Base-by-base conservation (phyloP, 2,113 vertebrate genomes). In the Etia nguti region DNA sequence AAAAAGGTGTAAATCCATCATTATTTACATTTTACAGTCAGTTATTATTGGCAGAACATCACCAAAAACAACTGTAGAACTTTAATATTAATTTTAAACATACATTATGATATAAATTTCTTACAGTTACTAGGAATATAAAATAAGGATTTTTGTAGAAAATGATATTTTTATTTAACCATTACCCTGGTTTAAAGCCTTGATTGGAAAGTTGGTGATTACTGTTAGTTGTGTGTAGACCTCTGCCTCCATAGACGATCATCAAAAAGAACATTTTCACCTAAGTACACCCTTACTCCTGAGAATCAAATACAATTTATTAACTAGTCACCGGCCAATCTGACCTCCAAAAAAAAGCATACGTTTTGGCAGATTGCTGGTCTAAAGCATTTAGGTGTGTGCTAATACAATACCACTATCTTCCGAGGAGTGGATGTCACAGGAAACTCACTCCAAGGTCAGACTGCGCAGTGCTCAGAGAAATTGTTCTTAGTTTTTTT, bases 111-210 rank as follows among this genome's bases (percentile, higher is more conserved):
- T 38, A 22, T 65, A 38, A 65, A 5, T 38, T 2, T 22, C 34
- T 2, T 1, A 65, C 60, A 65, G 20, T 13, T 38, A 65, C 34
- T 13, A 65, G 34, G 12, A 65, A n/a, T 8, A 65, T 65, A 34
- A 22, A 65, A 65, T 38, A 65, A 65, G 20, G 2, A 22, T 65
- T 38, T 38, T 38, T 20, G 12, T 38, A 38, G 34, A 65, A 65
- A 65, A 38, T 65, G 22, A 0, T 0, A 65, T 65, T 3, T 0
- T n/a, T 5, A 3, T 36, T 36, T 9, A 65, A 13, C 10, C 60
- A n/a, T 6, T 38, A 38, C 0, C 2, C 60, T 65, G 4, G 60
- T 13, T 65, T 38, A 65, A 38, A 65, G 60, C 20, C 34, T 65
- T 38, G 60, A 6, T 22, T 38, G 60, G 34, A 38, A 65, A 65